These are phyloP conservation scores for Mus spretus DNA, from an alignment of 2,797 vertebrate species.

Conservation along the genomic window DNA sequence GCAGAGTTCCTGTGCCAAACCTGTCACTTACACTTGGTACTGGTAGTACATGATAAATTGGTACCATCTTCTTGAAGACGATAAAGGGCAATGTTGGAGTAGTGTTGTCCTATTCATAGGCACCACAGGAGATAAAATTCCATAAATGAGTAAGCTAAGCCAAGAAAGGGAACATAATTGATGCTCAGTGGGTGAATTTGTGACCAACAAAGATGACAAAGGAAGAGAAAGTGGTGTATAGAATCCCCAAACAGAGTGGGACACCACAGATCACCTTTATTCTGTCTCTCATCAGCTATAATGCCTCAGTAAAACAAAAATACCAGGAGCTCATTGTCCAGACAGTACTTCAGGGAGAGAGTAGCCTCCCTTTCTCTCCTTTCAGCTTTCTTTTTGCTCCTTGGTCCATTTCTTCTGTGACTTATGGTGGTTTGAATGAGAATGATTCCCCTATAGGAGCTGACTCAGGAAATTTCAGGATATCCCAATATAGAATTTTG, in stretches of 20 bases:
- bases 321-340: neutral
- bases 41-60: neutral
- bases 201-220: neutral
- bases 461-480: neutral
- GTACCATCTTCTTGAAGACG: neutral
- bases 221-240: neutral
- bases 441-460: neutral
- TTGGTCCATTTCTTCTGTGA: neutral
- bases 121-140: constrained; percentile 15
- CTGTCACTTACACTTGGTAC: neutral
- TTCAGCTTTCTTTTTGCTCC: neutral
- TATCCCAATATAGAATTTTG: neutral
- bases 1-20: neutral
- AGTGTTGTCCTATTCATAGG: neutral
- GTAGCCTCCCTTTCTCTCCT: neutral
- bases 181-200: neutral
- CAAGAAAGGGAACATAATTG: neutral
- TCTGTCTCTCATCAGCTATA: neutral
- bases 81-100: neutral
- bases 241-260: neutral
- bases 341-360: neutral
- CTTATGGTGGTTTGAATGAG: neutral
- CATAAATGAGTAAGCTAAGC: neutral
- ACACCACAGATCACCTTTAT: neutral
- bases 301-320: neutral